These are phyloP conservation scores for Listrodromus nycthemerus DNA, from an alignment of 2,888 invertebrate genomes.

Conservation along the genomic window DNA sequence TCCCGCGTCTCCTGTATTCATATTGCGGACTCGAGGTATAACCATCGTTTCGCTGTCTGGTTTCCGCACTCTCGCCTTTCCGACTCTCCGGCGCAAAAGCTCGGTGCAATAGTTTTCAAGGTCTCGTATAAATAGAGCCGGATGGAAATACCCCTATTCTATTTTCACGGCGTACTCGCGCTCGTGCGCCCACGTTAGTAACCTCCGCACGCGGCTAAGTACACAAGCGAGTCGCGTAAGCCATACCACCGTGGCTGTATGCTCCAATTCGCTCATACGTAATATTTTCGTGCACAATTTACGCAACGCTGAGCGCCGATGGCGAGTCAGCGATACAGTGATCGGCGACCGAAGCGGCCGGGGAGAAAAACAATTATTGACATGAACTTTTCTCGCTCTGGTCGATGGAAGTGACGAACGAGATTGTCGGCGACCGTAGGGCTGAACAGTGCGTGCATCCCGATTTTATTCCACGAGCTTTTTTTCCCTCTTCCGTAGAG, in stretches of 20 bases:
- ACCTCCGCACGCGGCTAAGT: neutral
- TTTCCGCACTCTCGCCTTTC: neutral
- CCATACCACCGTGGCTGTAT: neutral
- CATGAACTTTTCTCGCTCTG: neutral
- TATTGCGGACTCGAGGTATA: constrained; percentile 27
- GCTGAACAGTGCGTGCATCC: neutral
- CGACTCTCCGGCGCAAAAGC: neutral
- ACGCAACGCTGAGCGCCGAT: neutral
- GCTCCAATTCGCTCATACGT: constrained; percentile 20
- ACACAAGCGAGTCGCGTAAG: neutral
- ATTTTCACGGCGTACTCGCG: constrained; percentile 42
- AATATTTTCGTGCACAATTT: constrained; percentile 14
- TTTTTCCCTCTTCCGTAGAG: neutral
- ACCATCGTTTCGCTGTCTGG: constrained; percentile 3
- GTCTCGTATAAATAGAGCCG: constrained; percentile 55
- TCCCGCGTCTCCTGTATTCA: constrained; percentile 4
- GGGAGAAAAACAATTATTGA: neutral
- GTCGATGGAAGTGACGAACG: neutral
- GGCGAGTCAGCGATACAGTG: neutral
- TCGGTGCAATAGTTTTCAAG: constrained; percentile 33
- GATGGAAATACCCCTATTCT: constrained; percentile 55
- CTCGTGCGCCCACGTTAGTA: constrained; percentile 1
- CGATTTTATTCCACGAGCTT: neutral
- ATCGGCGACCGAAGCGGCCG: neutral
- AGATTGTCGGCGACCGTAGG: neutral